Base-by-base conservation (phyloP, 2,113 vertebrate species). In the Phrynocephalus versicolor region DNA sequence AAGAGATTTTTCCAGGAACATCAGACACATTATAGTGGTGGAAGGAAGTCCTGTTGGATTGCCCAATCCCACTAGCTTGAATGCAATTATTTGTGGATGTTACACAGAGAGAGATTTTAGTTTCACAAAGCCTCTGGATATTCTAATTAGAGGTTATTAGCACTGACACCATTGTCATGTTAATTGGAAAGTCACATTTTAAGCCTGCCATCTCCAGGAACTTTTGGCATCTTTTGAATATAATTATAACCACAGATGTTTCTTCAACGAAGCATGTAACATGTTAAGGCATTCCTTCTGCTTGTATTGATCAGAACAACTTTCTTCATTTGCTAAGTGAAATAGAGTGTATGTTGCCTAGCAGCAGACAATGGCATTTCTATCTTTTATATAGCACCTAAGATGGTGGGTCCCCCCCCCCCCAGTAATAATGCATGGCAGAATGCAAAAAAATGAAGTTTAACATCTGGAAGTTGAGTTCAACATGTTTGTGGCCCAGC, bases 111-210 rank as follows among this genome's bases (percentile, higher is more conserved):
- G n/a, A 57, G 16, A 35, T 70, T 82, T 55, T 25, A 18, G 25
- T 71, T 82, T 81, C 51, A 21, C 65, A 70, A 57, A 35, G 80
- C 80, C 45, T 71, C 80, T 57, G 45, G 80, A 82, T 71, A 19
- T 57, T 6, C 45, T 30, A 69, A n/a, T 33, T 82, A 25, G 65
- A 71, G 19, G 67, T 82, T 55, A 82, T 82, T 82, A 71, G 45
- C 45, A 23, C 45, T 71, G 80, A 82, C 65, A 82, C 45, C 10
- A 82, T 82, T 82, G 80, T 71, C 67, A 82, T 55, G 30, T 70
- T 82, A 71, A 82, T 57, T 25, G 67, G 33, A 71, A 82, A 82
- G 45, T 71, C 65, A 70, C 45, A 81, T 69, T 81, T 69, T 70
- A 23, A 71, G 65, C 64, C 41, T 70, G 65, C 55, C 65, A 70